These are phyloP conservation scores for Phainopepla nitens DNA, from an alignment of 2,113 vertebrate genomes.

Conservation along the genomic window DNA sequence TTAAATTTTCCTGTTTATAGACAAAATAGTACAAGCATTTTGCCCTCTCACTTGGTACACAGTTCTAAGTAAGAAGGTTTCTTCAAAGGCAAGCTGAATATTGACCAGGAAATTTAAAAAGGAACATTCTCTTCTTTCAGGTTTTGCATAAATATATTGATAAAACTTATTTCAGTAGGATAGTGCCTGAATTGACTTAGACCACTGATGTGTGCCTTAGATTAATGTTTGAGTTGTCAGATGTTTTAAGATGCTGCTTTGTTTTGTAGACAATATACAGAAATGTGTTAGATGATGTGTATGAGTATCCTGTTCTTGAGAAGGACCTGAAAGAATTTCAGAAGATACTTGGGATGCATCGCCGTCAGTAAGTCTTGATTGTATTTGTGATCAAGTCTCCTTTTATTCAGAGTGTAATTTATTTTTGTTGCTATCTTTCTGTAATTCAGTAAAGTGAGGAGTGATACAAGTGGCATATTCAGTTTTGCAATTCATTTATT, in stretches of 20 bases:
- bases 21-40: neutral
- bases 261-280: constrained; percentile 86
- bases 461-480: neutral
- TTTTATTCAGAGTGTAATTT: neutral
- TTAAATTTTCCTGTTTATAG: neutral
- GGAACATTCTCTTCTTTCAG: neutral
- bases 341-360: constrained; percentile 88
- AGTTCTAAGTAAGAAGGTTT: neutral
- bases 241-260: neutral
- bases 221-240: neutral
- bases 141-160: neutral
- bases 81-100: neutral
- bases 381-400: neutral
- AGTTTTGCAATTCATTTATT: neutral
- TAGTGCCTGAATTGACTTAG: neutral
- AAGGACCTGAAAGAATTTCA: constrained; percentile 91
- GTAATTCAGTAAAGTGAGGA: neutral
- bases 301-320: constrained; percentile 89
- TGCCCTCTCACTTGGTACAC: neutral
- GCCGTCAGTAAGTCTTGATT: constrained; percentile 85
- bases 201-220: neutral
- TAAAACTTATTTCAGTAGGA: neutral
- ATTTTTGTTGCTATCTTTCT: neutral
- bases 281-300: constrained; percentile 90
- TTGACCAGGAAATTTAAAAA: neutral